phyloP scores from a whole-genome alignment of 2,888 invertebrate species.

The Seira ritae region DNA sequence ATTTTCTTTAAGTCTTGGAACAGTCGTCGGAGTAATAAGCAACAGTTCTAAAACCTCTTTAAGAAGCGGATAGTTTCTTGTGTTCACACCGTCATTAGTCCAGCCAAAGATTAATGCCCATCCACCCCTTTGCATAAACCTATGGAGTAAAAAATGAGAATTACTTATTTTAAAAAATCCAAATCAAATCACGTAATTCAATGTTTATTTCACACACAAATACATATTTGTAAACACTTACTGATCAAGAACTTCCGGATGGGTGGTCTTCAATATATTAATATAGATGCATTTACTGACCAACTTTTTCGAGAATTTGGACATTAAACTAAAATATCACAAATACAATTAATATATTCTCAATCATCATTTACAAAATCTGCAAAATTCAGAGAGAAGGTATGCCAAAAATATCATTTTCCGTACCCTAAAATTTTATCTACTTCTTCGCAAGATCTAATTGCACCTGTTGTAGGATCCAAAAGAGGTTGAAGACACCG shows the following conservation, averaged over 20 bases:
- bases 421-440: constrained; percentile 87
- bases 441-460: constrained; percentile 91
- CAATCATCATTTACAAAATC: too few relatives aligned
- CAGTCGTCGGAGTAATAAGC: constrained; percentile 91
- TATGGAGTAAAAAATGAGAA: constrained; percentile 74
- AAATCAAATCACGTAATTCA: too few relatives aligned
- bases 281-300: constrained; percentile 97
- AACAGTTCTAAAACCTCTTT: constrained; percentile 90
- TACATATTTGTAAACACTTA: constrained; percentile 76
- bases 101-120: constrained; percentile 94
- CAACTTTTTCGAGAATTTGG: constrained; percentile 94
- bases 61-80: constrained; percentile 91
- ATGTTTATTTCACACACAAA: too few relatives aligned
- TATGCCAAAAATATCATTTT: constrained; percentile 73
- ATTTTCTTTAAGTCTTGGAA: constrained; percentile 92
- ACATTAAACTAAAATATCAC: constrained; percentile 89
- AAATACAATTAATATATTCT: too few relatives aligned
- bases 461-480: constrained; percentile 87
- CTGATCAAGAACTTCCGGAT: constrained; percentile 87
- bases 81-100: constrained; percentile 90
- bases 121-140: constrained; percentile 92
- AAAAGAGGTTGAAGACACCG: constrained; percentile 92
- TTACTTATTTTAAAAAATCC: neutral
- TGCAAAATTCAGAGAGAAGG: too few relatives aligned
- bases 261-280: constrained; percentile 92